Evolutionary conservation across 2,888 invertebrate species (phyloP).

Genomic region (Cyclophora punctaria): DNA sequence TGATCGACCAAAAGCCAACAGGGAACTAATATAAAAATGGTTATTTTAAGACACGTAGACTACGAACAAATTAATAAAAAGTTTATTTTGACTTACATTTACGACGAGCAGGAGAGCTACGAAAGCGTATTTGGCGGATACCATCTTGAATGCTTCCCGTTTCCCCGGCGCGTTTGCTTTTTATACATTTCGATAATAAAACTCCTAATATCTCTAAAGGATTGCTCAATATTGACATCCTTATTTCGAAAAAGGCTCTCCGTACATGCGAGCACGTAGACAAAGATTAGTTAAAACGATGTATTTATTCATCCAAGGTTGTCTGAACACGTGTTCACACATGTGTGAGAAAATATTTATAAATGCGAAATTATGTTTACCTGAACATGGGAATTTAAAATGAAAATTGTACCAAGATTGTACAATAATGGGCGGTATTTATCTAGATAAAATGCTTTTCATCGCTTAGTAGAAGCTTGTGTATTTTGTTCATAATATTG

Average conservation of each 20-base stretch:
- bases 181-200: conserved; percentile 10
- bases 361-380: too few species aligned
- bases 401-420: too few species aligned
- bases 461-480: too few species aligned
- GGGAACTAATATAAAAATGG: too few species aligned
- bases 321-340: conserved; percentile 9
- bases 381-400: too few species aligned
- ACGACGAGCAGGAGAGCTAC: conserved; percentile 15
- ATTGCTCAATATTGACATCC: conserved; percentile 8
- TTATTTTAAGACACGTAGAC: too few species aligned
- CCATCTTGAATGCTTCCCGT: conserved; percentile 19
- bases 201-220: conserved; percentile 3
- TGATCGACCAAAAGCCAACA: too few species aligned
- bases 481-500: too few species aligned
- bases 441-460: too few species aligned
- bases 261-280: conserved; percentile 12
- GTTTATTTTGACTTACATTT: conserved; percentile 14
- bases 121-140: conserved; percentile 15
- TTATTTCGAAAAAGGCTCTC: conserved; percentile 4
- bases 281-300: conserved; percentile 8
- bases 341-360: not conserved
- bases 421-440: too few species aligned
- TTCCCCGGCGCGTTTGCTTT: conserved; percentile 7
- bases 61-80: not conserved
- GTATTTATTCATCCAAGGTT: conserved; percentile 6